Base-by-base conservation (phyloP, 2,888 invertebrate species). In the Galerucella pusilla region DNA sequence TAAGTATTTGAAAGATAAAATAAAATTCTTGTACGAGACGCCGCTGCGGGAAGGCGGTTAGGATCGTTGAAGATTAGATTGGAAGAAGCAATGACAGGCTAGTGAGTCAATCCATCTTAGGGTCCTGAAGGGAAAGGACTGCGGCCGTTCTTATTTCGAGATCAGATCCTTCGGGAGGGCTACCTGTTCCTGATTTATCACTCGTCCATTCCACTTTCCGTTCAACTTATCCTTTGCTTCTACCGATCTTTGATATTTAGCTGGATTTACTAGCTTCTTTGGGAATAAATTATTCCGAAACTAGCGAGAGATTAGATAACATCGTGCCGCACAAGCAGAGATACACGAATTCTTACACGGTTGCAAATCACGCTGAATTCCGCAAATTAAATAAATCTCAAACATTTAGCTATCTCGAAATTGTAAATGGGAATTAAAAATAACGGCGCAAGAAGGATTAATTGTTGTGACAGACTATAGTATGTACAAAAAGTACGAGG, bases 151-250 rank as follows among this genome's bases (percentile, higher is more conserved):
- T 85, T 85, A 85, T 85, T 85, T 84, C 84, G 82, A 85, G 84
- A 84, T 83, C 81, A 81, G 84, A 85, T 87, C 87, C 87, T 83
- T 72, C 84, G 86, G 87, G 86, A 86, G 83, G 84, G 81, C 85
- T 86, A 87, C 86, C 86, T 87, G 85, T 85, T 86, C 87, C 87
- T 87, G 87, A 87, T 87, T 87, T 87, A 87, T 88, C 85, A 85
- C 87, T 86, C 85, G 86, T 87, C 87, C 84, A 84, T 81, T 86
- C 86, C 87, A 86, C 87, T 86, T 86, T 86, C 85, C 80, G 83
- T 84, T 84, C 82, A 85, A 85, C 85, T 86, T 86, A 86, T 87
- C 86, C 84, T 83, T 84, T 83, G 82, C 85, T 83, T 82, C 78
- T 84, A 85, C 86, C 86, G 86, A 85, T 85, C 84, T 85, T 84